Evolutionary conservation across 2,888 invertebrate genomes (phyloP).

Genomic region (Leucozona laternaria): DNA sequence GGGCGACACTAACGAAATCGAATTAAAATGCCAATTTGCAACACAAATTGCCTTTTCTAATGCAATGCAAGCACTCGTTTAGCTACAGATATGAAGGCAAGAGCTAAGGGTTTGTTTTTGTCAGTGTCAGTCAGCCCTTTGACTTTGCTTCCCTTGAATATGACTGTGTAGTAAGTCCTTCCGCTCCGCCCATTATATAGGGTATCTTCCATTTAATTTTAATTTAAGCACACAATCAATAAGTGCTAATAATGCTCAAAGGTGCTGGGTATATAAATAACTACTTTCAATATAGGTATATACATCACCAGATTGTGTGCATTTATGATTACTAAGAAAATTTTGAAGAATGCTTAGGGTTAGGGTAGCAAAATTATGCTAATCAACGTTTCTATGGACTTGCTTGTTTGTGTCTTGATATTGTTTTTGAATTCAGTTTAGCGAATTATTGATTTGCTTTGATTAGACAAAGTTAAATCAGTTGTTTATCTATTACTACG

Average conservation of each 20-base stretch:
- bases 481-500: background rate
- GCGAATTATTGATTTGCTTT: background rate
- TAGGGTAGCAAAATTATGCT: conserved; percentile 36
- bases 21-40: conserved; percentile 76
- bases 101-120: background rate
- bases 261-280: conserved; percentile 13
- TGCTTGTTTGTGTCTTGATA: conserved; percentile 9
- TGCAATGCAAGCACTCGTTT: conserved; percentile 54
- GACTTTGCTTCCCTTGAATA: background rate
- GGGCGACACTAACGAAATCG: conserved; percentile 64
- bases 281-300: background rate
- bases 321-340: background rate
- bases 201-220: conserved; percentile 29
- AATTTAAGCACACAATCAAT: conserved; percentile 55
- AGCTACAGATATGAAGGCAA: background rate
- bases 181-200: background rate
- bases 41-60: conserved; percentile 60
- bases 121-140: conserved; percentile 33
- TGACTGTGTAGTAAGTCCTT: conserved; percentile 6
- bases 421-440: conserved; percentile 8
- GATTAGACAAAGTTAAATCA: background rate
- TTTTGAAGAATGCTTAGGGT: background rate
- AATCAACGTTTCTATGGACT: conserved; percentile 27
- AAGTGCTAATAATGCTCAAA: conserved; percentile 32
- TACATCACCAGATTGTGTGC: background rate